Evolutionary conservation across 2,113 vertebrate genomes (phyloP).

Genomic region (Marcusenius ussheri): DNA sequence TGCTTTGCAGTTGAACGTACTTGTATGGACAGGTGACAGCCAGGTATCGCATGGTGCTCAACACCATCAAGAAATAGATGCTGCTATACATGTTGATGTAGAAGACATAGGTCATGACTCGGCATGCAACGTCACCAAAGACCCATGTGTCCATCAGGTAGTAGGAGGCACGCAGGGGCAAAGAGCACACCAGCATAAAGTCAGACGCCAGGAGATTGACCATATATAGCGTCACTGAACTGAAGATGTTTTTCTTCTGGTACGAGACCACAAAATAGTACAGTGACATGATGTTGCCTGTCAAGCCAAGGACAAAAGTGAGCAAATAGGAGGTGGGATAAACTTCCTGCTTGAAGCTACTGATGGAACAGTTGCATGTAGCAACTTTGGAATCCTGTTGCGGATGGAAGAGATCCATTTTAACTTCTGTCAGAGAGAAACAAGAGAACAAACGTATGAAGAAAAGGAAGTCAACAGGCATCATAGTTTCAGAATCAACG

Average conservation of each 20-base stretch:
- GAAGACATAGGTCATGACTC: conserved; percentile 58
- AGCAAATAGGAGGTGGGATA: conserved; percentile 48
- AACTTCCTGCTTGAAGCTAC: conserved; percentile 49
- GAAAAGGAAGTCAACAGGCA: too few relatives aligned
- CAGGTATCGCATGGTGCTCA: conserved; percentile 61
- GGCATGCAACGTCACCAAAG: conserved; percentile 57
- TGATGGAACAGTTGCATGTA: conserved; percentile 21
- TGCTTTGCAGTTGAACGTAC: conserved; percentile 32
- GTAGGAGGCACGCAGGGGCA: conserved; percentile 61
- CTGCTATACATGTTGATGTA: conserved; percentile 73
- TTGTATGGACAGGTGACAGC: conserved; percentile 55
- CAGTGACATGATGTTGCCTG: conserved; percentile 31
- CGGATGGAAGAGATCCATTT: not conserved
- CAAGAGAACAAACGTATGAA: not conserved
- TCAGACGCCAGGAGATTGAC: conserved; percentile 66
- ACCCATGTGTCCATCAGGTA: conserved; percentile 55
- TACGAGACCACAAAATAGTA: not conserved
- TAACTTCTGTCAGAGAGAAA: conserved; percentile 3
- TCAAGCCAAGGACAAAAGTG: conserved; percentile 49
- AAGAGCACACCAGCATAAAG: conserved; percentile 58
- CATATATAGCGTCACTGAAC: conserved; percentile 59
- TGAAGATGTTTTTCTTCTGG: conserved; percentile 34
- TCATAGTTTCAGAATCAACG: not conserved
- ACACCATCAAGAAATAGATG: conserved; percentile 62
- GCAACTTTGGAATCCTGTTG: not conserved